phyloP scores from a whole-genome alignment of 2,888 invertebrate species.

The Sisyra nigra region DNA sequence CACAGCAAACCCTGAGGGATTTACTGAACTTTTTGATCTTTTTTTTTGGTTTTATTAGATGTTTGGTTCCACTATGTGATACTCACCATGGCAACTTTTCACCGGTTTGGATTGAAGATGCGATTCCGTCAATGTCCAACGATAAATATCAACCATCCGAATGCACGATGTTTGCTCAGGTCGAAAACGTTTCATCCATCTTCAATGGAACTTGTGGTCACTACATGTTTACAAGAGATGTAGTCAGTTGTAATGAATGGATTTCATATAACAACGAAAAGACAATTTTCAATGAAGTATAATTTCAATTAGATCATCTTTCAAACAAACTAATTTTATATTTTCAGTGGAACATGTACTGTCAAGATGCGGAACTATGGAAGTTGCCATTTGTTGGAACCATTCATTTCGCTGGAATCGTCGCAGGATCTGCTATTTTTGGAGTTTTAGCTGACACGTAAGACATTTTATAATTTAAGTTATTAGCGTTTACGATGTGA shows the following conservation, averaged over 20 bases:
- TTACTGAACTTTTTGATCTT: too few species aligned
- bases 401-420: slow-evolving; percentile 43
- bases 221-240: slow-evolving; percentile 23
- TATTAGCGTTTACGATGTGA: neutral
- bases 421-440: slow-evolving; percentile 39
- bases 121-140: slow-evolving; percentile 27
- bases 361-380: slow-evolving; percentile 38
- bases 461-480: slow-evolving; percentile 10
- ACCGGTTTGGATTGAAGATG: slow-evolving; percentile 29
- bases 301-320: slow-evolving; percentile 9
- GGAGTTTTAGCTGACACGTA: slow-evolving; percentile 45
- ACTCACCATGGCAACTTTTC: slow-evolving; percentile 22
- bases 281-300: slow-evolving; percentile 40
- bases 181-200: slow-evolving; percentile 11
- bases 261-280: slow-evolving; percentile 32
- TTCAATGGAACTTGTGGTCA: slow-evolving; percentile 17
- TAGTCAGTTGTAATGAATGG: slow-evolving; percentile 31
- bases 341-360: slow-evolving; percentile 39
- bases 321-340: neutral
- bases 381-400: slow-evolving; percentile 42
- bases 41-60: too few species aligned
- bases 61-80: slow-evolving; percentile 38
- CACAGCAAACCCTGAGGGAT: too few species aligned
- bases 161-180: slow-evolving; percentile 21
- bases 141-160: slow-evolving; percentile 19